Base-by-base conservation (phyloP, 2,888 invertebrate genomes). In the Hydraecia micacea region DNA sequence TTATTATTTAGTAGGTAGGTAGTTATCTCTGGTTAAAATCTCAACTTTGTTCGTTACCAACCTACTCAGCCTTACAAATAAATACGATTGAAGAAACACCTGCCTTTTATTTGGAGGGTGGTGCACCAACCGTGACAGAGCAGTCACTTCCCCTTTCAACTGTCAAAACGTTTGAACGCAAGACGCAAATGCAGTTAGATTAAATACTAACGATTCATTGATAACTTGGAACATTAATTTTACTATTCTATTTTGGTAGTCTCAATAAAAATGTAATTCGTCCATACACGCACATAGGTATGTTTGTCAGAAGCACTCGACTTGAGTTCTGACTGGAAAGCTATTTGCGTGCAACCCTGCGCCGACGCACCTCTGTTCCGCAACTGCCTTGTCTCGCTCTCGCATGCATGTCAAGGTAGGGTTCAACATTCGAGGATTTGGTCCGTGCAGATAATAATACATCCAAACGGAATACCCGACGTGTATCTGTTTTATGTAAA, bases 371-470 rank as follows among this genome's bases (percentile, higher is more conserved):
- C 92, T 93, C 95, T 91, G 94, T 94, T 94, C 95, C 95, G 94
- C 93, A 90, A 93, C 91, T 89, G 90, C 90, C 92, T 92, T 91
- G 91, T 94, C 94, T 93, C 95, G 91, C 93, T 95, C 95, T 90
- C 94, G 93, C 96, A 96, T 95, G 91, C 96, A 94, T 96, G 96
- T 96, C 96, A 96, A 96, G 96, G 96, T 96, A 96, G 96, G 95
- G 96, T 96, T 96, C 96, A 96, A 96, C 92, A 96, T 94, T 96
- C 96, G 96, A 95, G 95, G 95, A 95, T 96, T 94, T 93, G 90
- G 93, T 94, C 90, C 94, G 91, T 92, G 92, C 91, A 88, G 92
- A 94, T 95, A 95, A 95, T 94, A 94, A 95, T 94, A 95, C 92
- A 93, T 89, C 87, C 91, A 90, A 91, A 91, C 90, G 91, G 93